Evolutionary conservation across 2,888 invertebrate genomes (phyloP), one percentile per base, ranked within the genome.

Genomic region (Lasioglossum zephyrum): DNA sequence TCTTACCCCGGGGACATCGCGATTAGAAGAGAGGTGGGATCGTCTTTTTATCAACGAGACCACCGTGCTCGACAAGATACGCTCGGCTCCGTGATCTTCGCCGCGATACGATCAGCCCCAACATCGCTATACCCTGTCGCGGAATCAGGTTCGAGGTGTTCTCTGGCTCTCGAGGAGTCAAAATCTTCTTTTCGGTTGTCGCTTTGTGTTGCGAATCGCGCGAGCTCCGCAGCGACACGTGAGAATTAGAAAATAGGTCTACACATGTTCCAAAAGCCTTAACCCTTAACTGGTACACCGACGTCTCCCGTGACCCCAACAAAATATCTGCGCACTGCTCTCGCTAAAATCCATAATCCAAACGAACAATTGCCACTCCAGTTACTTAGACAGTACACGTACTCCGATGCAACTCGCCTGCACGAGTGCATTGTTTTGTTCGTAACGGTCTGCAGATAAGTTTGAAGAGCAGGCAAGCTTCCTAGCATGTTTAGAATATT

Each of bases 41-140:
- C 57, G 60, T 70, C 77, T 84, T 78, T 84, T 84, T 84, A 72
- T 26, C 49, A 18, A 4, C 49, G 36, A 72, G 84, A 85, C 84
- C 84, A 85, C 84, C 84, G 85, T 75, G 85, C 79, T 78, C 85
- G 77, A 31, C 74, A 53, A 53, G 74, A 53, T 39, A 63, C 60
- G 60, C 60, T 57, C 49, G 73, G 31, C 49, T 83, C 26, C 53
- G 36, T 39, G 63, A 82, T 82, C 82, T 83, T 18, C 4, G n/a
- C 31, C 16, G 16, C 53, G 85, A 85, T 85, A 73, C 63, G 18
- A 85, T 73, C 79, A 44, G 26, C 36, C 66, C 66, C 18, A 16
- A 26, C 63, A 31, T 6, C 16, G 63, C 16, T 26, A 13, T n/a
- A 63, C 31, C 16, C 31, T 63, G 31, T 63, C 31, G 63, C 6